Percentiles rank a stretch among this genome's conserved stretches.
Conservation (phyloP, 2,888 invertebrate genomes). For the Nineta flava region DNA sequence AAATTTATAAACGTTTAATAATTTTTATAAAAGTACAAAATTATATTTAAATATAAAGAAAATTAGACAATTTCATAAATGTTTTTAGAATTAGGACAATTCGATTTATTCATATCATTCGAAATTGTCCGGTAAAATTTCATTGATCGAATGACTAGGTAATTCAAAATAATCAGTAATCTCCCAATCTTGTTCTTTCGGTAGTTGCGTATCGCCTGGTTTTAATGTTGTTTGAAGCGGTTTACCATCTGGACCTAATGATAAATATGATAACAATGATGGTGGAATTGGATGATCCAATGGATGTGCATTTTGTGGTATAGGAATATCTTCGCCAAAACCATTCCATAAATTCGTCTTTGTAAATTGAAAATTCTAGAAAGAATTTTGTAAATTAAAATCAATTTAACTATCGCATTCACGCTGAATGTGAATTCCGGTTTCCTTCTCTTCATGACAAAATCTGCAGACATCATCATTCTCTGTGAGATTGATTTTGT, state of each 20-base stretch:
- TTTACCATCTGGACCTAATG: slow-evolving; percentile 39
- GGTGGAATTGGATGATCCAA: slow-evolving; percentile 29
- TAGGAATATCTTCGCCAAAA: slow-evolving; percentile 37
- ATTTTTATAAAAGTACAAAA: too few species aligned
- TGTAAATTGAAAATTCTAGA: slow-evolving; percentile 42
- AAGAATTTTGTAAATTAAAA: slow-evolving; percentile 9
- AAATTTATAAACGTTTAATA: too few species aligned
- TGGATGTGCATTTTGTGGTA: slow-evolving; percentile 47
- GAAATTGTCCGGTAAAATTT: not conserved
- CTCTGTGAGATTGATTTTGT: too few species aligned
- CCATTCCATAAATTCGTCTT: slow-evolving; percentile 35
- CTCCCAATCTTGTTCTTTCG: slow-evolving; percentile 45
- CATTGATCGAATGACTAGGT: slow-evolving; percentile 17
- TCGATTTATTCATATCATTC: not conserved
- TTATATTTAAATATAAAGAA: too few species aligned
- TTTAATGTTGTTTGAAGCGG: slow-evolving; percentile 42
- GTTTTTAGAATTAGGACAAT: too few species aligned
- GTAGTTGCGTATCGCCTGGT: slow-evolving; percentile 32
- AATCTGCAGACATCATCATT: too few species aligned
- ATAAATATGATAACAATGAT: slow-evolving; percentile 40
- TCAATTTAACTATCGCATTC: not conserved
- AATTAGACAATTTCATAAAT: too few species aligned
- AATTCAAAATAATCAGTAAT: slow-evolving; percentile 51
- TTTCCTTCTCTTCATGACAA: too few species aligned
- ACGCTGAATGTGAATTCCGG: too few species aligned